Conservation (phyloP, 1,140 invertebrate genomes). For the Myzus persicae region DNA sequence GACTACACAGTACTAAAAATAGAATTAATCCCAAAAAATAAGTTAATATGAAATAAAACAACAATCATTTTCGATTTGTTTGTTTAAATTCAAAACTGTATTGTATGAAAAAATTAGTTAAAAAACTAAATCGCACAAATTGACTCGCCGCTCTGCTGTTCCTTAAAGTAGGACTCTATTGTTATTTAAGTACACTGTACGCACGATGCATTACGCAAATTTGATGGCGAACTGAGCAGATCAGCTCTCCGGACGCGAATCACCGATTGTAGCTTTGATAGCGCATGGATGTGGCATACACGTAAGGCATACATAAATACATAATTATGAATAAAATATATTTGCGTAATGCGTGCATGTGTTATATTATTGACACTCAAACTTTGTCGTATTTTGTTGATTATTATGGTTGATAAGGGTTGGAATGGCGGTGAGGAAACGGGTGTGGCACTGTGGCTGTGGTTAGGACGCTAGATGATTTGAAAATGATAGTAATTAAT, state of each 20-base stretch:
- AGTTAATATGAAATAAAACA: no score
- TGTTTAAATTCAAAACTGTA: neutral
- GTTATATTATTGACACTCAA: no score
- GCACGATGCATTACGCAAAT: neutral
- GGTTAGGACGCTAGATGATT: no score
- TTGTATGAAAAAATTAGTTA: neutral
- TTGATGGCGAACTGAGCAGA: neutral
- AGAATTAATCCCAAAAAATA: neutral
- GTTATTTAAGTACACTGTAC: no score
- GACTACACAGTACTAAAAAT: neutral
- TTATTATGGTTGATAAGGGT: neutral
- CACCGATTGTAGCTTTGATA: neutral
- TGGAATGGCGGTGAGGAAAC: no score
- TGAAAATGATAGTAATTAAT: no score
- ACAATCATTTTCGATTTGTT: neutral
- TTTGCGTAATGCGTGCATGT: neutral
- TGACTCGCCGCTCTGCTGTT: neutral
- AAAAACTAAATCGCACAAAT: neutral
- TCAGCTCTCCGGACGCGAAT: neutral
- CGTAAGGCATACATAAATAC: neutral
- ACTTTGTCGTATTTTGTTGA: neutral
- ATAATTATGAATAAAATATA: neutral
- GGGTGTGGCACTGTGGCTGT: no score
- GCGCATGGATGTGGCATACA: neutral
- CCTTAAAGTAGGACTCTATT: neutral